A percentile compares a stretch with the other conserved stretches of the same genome.
These are phyloP conservation scores for Simalia tracyae DNA, from an alignment of 2,797 vertebrate species.

Conservation along the genomic window DNA sequence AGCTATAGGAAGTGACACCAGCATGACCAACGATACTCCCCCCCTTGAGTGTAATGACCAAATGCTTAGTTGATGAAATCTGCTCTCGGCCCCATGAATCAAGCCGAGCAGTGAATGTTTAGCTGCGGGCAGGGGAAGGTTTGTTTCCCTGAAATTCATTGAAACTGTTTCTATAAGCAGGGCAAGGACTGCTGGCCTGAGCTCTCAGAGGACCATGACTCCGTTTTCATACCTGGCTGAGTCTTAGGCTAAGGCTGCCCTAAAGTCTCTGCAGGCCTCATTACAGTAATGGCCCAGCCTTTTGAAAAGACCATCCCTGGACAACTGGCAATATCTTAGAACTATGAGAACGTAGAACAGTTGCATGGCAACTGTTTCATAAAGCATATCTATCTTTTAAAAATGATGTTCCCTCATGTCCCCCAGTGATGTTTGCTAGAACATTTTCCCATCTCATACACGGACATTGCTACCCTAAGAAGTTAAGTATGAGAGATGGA, in stretches of 20 bases:
- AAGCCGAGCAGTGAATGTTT: not conserved
- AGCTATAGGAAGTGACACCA: not conserved
- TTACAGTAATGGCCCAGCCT: not conserved
- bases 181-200: conserved; percentile 27
- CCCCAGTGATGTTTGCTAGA: conserved; percentile 20
- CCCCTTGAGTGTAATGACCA: not conserved
- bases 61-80: not conserved
- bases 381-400: conserved; percentile 32
- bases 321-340: not conserved
- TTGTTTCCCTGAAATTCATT: conserved; percentile 35
- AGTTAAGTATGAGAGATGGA: conserved; percentile 26
- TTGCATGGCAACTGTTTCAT: conserved; percentile 15
- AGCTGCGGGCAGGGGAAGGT: not conserved
- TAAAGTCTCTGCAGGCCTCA: conserved; percentile 26
- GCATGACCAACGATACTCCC: not conserved
- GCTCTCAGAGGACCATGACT: conserved; percentile 15
- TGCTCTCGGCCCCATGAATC: not conserved
- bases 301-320: conserved; percentile 16
- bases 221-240: conserved; percentile 34
- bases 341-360: not conserved
- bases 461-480: conserved; percentile 3
- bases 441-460: not conserved
- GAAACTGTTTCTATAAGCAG: conserved; percentile 23
- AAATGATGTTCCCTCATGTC: not conserved
- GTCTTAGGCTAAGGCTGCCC: conserved; percentile 33